These are phyloP conservation scores for Tyria jacobaeae DNA, from an alignment of 2,888 invertebrate genomes.

Conservation along the genomic window DNA sequence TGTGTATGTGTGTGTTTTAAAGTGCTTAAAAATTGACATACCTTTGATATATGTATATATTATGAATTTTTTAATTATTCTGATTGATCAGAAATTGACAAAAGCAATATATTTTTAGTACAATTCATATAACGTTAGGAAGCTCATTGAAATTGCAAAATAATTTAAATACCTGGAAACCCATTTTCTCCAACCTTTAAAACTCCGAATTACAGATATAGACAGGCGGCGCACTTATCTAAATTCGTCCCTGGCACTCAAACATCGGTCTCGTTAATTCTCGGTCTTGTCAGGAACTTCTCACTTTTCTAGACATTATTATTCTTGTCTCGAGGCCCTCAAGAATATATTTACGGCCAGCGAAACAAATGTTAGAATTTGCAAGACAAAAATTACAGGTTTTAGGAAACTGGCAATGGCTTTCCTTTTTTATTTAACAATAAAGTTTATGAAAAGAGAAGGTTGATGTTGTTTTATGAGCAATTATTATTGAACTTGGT, in stretches of 20 bases:
- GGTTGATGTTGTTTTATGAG: too few species aligned
- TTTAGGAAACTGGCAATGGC: conserved; percentile 10
- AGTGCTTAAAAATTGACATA: not conserved
- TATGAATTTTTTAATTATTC: not conserved
- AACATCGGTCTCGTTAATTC: conserved; percentile 53
- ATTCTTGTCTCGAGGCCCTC: conserved; percentile 52
- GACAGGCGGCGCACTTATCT: conserved; percentile 20
- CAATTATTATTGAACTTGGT: too few species aligned
- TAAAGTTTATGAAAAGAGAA: too few species aligned
- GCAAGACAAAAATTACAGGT: conserved; percentile 41
- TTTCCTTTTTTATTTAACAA: conserved; percentile 20
- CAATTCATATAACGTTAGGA: not conserved
- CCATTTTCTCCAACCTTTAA: conserved; percentile 13
- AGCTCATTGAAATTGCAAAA: conserved; percentile 5
- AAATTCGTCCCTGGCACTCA: conserved; percentile 38
- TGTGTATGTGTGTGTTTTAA: too few species aligned
- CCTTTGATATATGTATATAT: too few species aligned
- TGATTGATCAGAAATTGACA: not conserved
- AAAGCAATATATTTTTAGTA: not conserved
- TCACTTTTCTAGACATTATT: conserved; percentile 56
- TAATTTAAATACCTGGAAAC: not conserved
- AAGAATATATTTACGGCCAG: conserved; percentile 48
- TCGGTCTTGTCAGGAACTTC: conserved; percentile 52
- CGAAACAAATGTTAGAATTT: conserved; percentile 34
- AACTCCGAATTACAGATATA: conserved; percentile 22